Evolutionary conservation across 2,797 vertebrate species (phyloP), one percentile per base, ranked within the genome.

Genomic region (Sebastes elongatus): DNA sequence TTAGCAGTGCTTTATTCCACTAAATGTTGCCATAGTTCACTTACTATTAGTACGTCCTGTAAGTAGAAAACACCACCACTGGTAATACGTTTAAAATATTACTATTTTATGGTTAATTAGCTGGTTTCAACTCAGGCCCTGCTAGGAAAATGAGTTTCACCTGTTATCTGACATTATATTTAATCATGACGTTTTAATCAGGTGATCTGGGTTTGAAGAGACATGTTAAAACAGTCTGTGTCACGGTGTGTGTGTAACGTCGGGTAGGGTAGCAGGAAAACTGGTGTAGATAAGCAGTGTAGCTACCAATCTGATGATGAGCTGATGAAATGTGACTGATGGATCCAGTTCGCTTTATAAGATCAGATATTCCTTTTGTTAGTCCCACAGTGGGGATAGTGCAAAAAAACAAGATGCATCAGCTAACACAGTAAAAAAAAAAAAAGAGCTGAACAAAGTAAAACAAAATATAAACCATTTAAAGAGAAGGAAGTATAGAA

Each of bases 111-210:
- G 42, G 25, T 6, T 3, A 2, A 18, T 49, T 38, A 9, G 7
- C 57, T 81, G 89, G 93, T 85, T 86, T 82, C 65, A 33, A 1
- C 6, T 75, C 20, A 10, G 93, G 93, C 92, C 93, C 74, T 76
- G 66, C 10, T 28, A 0, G 9, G 5, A 10, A 28, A 22, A 10
- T 23, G 20, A 13, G 14, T 18, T 27, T 22, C 4, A 7, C 0
- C 1, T 7, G 3, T 2, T 0, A 7, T 27, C 1, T 6, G 5
- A 28, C 1, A 5, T 25, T 13, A 16, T 0, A 4, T n/a, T 57
- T 16, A 10, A 3, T 61, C 3, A 7, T 18, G 7, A 18, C 22
- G 0, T 4, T 28, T 1, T 25, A 3, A 6, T 46, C 1, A 10
- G 6, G 1, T 38, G 2, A 6, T 33, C 2, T 3, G 14, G 10